phyloP scores from a whole-genome alignment of 2,113 vertebrate genomes.

The Petaurus breviceps region DNA sequence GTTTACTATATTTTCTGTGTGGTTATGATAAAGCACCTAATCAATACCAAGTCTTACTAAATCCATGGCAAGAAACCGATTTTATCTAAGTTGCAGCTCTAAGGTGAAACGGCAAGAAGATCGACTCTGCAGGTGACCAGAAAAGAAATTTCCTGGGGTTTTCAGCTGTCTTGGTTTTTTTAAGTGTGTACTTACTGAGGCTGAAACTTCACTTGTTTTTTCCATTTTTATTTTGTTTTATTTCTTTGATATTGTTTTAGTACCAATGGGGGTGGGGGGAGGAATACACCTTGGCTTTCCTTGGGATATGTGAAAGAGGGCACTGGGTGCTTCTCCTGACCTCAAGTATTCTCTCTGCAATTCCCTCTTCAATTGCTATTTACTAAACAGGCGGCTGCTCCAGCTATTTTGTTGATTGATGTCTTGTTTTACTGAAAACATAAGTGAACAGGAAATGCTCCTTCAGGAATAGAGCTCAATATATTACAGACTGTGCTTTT shows the following conservation, averaged over 20 bases:
- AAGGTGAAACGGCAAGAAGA: neutral
- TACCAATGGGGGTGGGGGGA: neutral
- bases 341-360: neutral
- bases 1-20: neutral
- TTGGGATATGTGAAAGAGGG: neutral
- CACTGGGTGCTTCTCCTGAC: neutral
- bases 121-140: neutral
- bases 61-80: neutral
- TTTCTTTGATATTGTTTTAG: neutral
- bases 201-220: neutral
- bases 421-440: slow-evolving; percentile 45
- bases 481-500: neutral
- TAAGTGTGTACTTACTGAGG: neutral
- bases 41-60: neutral
- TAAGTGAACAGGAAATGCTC: slow-evolving; percentile 3
- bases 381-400: slow-evolving; percentile 3
- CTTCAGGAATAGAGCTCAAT: slow-evolving; percentile 40
- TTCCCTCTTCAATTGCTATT: slow-evolving; percentile 17
- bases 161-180: neutral
- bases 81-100: neutral
- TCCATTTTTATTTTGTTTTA: neutral
- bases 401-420: slow-evolving; percentile 4
- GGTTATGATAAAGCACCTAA: neutral
- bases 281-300: neutral
- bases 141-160: neutral